These are phyloP conservation scores for Acanthis flammea DNA, from an alignment of 2,797 vertebrate species.

Conservation along the genomic window DNA sequence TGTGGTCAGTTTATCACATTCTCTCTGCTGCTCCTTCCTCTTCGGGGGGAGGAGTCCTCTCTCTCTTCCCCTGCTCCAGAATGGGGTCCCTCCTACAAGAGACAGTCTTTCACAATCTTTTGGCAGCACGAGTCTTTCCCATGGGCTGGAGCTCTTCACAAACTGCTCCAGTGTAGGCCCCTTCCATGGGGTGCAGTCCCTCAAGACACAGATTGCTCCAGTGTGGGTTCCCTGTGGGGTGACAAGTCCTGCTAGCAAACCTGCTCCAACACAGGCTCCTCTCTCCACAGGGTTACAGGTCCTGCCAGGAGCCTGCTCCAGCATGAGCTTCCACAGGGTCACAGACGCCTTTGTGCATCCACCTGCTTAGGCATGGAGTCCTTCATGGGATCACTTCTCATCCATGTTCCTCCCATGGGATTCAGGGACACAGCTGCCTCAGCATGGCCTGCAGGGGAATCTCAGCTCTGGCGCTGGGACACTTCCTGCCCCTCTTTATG, in stretches of 20 bases:
- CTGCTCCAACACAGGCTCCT: accelerated
- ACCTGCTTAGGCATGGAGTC: background rate
- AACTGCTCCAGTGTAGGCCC: background rate
- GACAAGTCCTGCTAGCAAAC: background rate
- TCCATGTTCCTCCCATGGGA: background rate
- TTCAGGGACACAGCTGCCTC: background rate
- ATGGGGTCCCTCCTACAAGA: background rate
- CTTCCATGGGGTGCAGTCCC: background rate
- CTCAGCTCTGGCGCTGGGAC: background rate
- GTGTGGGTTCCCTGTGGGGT: background rate
- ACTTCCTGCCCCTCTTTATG: background rate
- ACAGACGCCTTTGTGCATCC: background rate
- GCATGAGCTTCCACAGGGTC: accelerated
- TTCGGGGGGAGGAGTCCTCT: background rate
- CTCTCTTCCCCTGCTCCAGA: background rate
- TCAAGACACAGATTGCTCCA: background rate
- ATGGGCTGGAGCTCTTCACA: background rate
- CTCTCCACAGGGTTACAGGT: background rate
- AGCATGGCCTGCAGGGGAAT: background rate
- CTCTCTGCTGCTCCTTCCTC: background rate
- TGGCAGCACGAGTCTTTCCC: background rate
- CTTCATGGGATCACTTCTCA: background rate
- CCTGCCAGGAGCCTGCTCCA: background rate
- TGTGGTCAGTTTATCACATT: background rate
- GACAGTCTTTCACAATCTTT: background rate